Percentiles rank a stretch among this genome's conserved stretches.
These are phyloP conservation scores for Labeo calbasu DNA, from an alignment of 2,797 vertebrate species.

Conservation along the genomic window DNA sequence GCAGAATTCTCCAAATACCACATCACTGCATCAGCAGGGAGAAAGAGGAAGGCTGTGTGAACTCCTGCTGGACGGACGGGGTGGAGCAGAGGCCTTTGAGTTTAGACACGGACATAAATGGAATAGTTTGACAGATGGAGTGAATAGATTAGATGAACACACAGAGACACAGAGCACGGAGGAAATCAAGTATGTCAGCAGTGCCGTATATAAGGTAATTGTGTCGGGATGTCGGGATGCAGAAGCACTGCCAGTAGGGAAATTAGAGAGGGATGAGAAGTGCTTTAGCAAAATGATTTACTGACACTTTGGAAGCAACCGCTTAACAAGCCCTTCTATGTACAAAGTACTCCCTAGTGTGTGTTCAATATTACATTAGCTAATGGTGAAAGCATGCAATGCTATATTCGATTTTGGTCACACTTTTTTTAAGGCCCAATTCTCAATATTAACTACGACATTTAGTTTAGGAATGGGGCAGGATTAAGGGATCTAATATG, in stretches of 20 bases:
- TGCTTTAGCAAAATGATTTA: constrained; percentile 42
- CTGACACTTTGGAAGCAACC: constrained; percentile 35
- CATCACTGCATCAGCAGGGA: constrained; percentile 58
- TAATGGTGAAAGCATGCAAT: neutral
- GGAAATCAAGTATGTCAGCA: neutral
- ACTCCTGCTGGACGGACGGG: neutral
- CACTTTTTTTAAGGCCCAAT: neutral
- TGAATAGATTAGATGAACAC: neutral
- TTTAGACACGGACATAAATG: constrained; percentile 38
- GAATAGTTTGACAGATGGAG: constrained; percentile 24
- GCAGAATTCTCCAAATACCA: constrained; percentile 85
- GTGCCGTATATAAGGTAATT: neutral
- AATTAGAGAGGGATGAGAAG: neutral
- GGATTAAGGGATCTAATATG: neutral
- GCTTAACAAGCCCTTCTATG: constrained; percentile 65
- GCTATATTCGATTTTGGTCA: neutral
- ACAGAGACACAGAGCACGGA: neutral
- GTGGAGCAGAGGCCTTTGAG: neutral
- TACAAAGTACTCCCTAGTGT: constrained; percentile 49
- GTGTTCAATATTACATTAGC: neutral
- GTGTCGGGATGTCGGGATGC: neutral
- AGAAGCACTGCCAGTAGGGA: neutral
- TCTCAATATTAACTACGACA: neutral
- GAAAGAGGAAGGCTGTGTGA: constrained; percentile 8
- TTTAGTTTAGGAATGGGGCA: neutral